Conservation (phyloP, 2,113 vertebrate species). For the Isichthys henryi region DNA sequence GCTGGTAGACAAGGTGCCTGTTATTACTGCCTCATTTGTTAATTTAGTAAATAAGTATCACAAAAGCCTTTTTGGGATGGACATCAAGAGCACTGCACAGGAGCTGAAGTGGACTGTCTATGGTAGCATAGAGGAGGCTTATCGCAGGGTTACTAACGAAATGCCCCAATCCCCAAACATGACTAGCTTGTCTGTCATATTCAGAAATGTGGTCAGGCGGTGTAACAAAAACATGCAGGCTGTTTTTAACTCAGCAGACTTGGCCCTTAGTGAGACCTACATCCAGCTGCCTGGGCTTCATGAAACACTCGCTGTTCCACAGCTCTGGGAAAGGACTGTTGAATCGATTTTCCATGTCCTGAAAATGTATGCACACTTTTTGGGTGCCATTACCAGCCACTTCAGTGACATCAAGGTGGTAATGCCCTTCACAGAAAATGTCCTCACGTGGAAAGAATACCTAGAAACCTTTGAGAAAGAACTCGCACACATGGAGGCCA, state of each 20-base stretch:
- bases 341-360: conserved; percentile 45
- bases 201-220: conserved; percentile 45
- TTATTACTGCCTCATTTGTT: conserved; percentile 49
- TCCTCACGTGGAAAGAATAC: conserved; percentile 51
- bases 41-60: conserved; percentile 56
- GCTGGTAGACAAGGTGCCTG: conserved; percentile 61
- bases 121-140: conserved; percentile 40
- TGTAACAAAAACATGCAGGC: conserved; percentile 53
- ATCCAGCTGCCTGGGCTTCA: conserved; percentile 60
- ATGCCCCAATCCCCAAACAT: conserved; percentile 49
- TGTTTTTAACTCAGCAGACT: conserved; percentile 60
- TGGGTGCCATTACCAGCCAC: conserved; percentile 42
- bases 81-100: conserved; percentile 43
- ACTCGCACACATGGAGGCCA: not conserved
- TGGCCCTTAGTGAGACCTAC: conserved; percentile 65
- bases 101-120: conserved; percentile 52
- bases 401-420: conserved; percentile 52
- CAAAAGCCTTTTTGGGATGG: conserved; percentile 55
- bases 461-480: conserved; percentile 50
- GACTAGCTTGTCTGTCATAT: conserved; percentile 46
- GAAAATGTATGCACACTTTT: conserved; percentile 37
- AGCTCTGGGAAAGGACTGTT: conserved; percentile 56
- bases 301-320: conserved; percentile 58
- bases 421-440: conserved; percentile 50
- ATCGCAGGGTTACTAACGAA: conserved; percentile 39